Conservation (phyloP, 2,113 vertebrate species). For the Chelonoidis abingdonii region DNA sequence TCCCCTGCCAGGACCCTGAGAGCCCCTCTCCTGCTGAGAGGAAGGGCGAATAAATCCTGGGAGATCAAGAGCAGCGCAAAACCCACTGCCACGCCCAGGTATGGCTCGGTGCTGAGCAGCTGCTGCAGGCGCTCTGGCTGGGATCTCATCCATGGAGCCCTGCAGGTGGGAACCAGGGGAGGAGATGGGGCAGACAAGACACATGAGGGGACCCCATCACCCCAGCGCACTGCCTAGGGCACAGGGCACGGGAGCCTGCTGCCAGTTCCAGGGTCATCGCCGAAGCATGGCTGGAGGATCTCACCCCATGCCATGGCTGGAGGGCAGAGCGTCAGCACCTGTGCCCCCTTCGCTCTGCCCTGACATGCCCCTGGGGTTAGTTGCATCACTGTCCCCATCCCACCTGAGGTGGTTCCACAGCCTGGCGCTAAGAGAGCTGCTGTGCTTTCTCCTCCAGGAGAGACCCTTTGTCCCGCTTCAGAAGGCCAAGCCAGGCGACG, state of each 20-base stretch:
- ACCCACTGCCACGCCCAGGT: slow-evolving; percentile 27
- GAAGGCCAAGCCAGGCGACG: neutral
- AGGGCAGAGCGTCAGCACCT: neutral
- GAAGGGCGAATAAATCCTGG: neutral
- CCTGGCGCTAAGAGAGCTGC: neutral
- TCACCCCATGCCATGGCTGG: neutral
- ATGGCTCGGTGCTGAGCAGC: neutral
- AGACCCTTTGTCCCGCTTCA: neutral
- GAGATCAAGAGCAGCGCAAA: neutral
- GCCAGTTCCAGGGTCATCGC: neutral
- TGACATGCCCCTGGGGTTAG: neutral
- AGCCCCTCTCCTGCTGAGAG: neutral
- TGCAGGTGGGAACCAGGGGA: neutral
- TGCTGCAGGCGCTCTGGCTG: neutral
- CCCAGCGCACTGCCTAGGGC: neutral
- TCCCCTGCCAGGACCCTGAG: neutral
- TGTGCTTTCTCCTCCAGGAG: neutral
- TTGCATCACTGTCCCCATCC: neutral
- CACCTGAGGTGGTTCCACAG: neutral
- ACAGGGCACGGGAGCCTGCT: neutral
- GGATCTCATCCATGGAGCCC: neutral
- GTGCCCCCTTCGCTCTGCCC: neutral
- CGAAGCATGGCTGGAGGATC: neutral
- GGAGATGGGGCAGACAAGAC: neutral
- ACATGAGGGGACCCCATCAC: neutral